Conservation (phyloP, 1,140 invertebrate species). For the Philotrypesis tridentata region DNA sequence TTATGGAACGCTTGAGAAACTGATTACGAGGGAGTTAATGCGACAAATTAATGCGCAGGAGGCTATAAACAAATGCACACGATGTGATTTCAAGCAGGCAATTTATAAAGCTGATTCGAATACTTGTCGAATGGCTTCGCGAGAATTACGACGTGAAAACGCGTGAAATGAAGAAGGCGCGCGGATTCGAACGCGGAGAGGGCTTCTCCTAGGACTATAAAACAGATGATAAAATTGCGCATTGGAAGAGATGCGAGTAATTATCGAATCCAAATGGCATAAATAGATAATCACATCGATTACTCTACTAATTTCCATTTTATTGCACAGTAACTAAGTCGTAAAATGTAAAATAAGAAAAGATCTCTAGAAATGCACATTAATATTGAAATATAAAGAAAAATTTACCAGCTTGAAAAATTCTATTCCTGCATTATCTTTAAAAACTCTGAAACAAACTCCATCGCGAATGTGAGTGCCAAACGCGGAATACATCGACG, state of each 20-base stretch:
- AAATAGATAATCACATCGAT: no score
- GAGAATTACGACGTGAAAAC: conserved; percentile 16
- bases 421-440: neutral
- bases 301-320: no score
- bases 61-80: neutral
- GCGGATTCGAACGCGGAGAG: neutral
- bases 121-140: neutral
- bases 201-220: no score
- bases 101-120: conserved; percentile 28
- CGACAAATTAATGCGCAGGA: conserved; percentile 11
- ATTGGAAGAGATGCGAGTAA: no score
- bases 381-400: neutral
- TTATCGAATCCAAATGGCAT: no score
- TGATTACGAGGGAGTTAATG: conserved; percentile 25
- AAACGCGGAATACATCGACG: neutral
- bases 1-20: conserved; percentile 20
- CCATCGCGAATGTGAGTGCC: neutral
- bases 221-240: neutral
- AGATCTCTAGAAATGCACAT: neutral
- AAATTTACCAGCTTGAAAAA: neutral
- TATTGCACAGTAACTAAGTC: no score
- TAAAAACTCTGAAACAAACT: neutral
- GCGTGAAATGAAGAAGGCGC: neutral
- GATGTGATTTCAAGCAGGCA: neutral
- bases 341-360: no score